Conservation (phyloP, 2,888 invertebrate genomes). For the Luperina nickerlii region DNA sequence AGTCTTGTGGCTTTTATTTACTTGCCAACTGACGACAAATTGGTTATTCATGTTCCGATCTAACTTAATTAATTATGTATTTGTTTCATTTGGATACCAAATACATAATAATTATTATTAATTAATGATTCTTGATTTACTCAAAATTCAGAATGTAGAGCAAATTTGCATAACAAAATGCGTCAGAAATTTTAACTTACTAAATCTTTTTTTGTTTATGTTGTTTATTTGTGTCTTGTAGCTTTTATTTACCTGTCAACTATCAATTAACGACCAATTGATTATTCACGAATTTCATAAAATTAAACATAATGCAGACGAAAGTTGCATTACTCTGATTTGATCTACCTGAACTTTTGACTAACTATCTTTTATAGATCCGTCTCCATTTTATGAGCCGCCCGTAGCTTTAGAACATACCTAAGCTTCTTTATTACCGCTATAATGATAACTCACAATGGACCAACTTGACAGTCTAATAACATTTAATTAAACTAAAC, state of each 20-base stretch:
- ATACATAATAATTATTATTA: not conserved
- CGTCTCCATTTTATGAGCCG: not conserved
- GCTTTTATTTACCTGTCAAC: not conserved
- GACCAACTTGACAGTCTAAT: not conserved
- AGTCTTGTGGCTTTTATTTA: slow-evolving; percentile 21
- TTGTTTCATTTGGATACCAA: not conserved
- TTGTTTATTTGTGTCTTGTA: not conserved
- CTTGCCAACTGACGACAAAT: not conserved
- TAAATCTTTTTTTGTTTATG: not conserved
- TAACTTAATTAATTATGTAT: not conserved
- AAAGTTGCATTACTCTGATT: not conserved
- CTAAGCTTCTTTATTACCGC: not conserved
- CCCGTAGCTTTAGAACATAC: not conserved
- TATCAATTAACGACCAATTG: not conserved
- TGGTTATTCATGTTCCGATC: not conserved
- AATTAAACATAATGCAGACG: not conserved
- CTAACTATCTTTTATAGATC: not conserved
- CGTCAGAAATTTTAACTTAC: not conserved
- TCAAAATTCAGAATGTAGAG: not conserved
- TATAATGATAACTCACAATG: not conserved
- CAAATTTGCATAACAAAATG: not conserved
- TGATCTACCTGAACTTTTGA: not conserved
- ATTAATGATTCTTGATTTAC: not conserved
- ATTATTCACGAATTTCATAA: not conserved
- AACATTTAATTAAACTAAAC: not conserved